Evolutionary conservation across 2,888 invertebrate species (phyloP).

Genomic region (Ichneumon xanthorius): DNA sequence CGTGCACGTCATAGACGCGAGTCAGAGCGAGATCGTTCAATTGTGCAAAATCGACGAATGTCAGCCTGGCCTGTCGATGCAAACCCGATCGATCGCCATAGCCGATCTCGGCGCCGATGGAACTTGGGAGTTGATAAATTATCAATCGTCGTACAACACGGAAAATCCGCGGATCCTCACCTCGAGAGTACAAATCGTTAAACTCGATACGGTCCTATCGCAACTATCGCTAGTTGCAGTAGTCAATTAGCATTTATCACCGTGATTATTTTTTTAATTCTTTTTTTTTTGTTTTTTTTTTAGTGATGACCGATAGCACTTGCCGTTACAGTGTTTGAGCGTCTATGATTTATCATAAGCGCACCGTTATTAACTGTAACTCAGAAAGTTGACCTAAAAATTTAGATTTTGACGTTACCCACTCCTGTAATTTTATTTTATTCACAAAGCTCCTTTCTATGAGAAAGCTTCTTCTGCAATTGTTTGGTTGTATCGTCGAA

Average conservation of each 20-base stretch:
- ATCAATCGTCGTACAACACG: conserved; percentile 83
- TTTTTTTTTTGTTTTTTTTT: not conserved
- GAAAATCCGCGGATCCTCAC: conserved; percentile 72
- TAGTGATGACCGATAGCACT: not conserved
- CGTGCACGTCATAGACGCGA: conserved; percentile 91
- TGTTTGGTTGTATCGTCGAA: no score
- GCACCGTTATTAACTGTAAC: not conserved
- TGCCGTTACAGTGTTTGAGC: conserved; percentile 2
- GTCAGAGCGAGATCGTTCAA: conserved; percentile 91
- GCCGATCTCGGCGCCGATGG: conserved; percentile 91
- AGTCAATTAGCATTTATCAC: conserved; percentile 14
- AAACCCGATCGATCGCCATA: conserved; percentile 90
- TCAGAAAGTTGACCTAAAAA: not conserved
- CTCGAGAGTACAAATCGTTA: conserved; percentile 81
- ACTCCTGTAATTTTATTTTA: no score
- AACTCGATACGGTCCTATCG: conserved; percentile 75
- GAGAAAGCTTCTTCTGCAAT: no score
- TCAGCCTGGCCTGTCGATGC: conserved; percentile 91
- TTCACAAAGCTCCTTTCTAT: no score
- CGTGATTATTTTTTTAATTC: not conserved
- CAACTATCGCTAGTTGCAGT: conserved; percentile 48
- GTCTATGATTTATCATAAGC: conserved; percentile 1
- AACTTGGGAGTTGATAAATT: conserved; percentile 92
- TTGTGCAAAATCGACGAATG: conserved; percentile 88
- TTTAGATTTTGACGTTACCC: no score